Evolutionary conservation across 2,113 vertebrate species (phyloP).

Genomic region (Hiodon tergisus): DNA sequence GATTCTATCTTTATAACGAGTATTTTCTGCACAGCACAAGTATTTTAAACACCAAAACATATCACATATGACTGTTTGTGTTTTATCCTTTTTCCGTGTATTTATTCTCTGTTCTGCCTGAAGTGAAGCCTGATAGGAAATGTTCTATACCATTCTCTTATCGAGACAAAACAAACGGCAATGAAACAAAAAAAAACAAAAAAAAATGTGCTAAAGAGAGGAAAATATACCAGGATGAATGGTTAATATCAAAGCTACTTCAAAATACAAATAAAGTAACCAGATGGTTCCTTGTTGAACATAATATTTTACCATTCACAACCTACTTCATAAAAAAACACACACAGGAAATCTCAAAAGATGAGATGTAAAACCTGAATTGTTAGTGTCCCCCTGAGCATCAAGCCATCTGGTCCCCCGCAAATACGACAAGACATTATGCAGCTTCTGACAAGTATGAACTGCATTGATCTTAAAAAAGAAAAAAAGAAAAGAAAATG

Average conservation of each 20-base stretch:
- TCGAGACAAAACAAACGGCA: too few species aligned
- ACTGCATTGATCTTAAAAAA: background rate
- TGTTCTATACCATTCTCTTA: background rate
- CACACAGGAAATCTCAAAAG: background rate
- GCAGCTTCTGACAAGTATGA: background rate
- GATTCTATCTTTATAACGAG: background rate
- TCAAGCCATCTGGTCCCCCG: background rate
- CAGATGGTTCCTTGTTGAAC: slow-evolving; percentile 1
- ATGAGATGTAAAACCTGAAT: slow-evolving; percentile 1
- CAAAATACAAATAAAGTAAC: slow-evolving; percentile 10
- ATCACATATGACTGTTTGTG: background rate
- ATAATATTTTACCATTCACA: background rate
- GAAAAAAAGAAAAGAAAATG: background rate
- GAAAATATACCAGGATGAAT: background rate
- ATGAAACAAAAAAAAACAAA: background rate
- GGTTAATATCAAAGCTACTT: background rate
- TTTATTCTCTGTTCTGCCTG: background rate
- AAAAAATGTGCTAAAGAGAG: background rate
- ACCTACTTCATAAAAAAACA: slow-evolving; percentile 5
- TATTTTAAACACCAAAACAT: background rate
- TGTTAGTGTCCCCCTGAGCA: background rate
- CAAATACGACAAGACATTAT: background rate
- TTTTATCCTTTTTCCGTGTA: background rate
- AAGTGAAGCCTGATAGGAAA: background rate
- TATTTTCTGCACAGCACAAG: background rate